A percentile compares a stretch with the other conserved stretches of the same genome.
These are phyloP conservation scores for Pseudonaja textilis DNA, from an alignment of 2,113 vertebrate species.

Conservation along the genomic window DNA sequence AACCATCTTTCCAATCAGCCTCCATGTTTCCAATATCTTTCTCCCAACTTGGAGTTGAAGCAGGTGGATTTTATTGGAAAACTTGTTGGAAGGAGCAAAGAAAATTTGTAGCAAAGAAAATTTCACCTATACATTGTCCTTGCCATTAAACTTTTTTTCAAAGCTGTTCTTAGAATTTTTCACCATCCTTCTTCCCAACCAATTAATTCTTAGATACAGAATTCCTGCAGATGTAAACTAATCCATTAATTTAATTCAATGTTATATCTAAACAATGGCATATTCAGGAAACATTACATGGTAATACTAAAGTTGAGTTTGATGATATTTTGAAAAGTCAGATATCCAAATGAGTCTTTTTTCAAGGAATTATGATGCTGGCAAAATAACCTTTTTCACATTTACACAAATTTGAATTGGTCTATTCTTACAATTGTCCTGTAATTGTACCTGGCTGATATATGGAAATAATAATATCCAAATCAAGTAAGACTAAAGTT, in stretches of 20 bases:
- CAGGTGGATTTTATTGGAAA: no score
- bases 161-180: neutral
- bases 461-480: conserved; percentile 27
- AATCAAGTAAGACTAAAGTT: conserved; percentile 39
- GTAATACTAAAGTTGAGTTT: neutral
- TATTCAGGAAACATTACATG: neutral
- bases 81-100: no score
- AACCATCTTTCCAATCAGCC: no score
- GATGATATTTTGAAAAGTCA: conserved; percentile 8
- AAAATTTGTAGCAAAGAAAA: neutral
- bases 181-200: neutral
- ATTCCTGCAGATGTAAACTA: neutral
- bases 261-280: neutral
- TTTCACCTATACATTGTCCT: neutral
- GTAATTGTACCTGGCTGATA: conserved; percentile 4
- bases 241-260: neutral
- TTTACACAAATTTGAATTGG: neutral
- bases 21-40: no score
- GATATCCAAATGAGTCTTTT: neutral
- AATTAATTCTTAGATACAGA: neutral
- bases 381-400: neutral
- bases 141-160: neutral
- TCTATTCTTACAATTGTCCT: neutral
- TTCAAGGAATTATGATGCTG: neutral
- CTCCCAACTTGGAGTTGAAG: no score